Evolutionary conservation across 2,113 vertebrate species (phyloP), one percentile per base, ranked within the genome.

Genomic region (Megaptera novaeangliae): DNA sequence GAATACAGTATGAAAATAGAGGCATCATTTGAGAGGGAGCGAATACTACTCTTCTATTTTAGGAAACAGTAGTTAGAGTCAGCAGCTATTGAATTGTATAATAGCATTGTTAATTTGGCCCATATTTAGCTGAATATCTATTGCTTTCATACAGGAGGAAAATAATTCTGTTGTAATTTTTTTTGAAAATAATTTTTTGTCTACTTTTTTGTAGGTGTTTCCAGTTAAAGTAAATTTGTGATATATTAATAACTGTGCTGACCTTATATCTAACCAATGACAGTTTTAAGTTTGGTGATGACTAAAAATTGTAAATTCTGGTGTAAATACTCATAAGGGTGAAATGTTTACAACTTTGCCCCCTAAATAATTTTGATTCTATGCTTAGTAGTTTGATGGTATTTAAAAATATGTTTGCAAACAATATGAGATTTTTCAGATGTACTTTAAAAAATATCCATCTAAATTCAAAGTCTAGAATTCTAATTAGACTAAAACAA

Each of bases 261-360:
- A 74, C 57, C 34, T 92, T 91, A 27, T 34, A 41, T 93, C 39
- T 80, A 75, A 29, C 49, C 69, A 95, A 31, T 49, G 64, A 74
- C 49, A 63, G 46, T 77, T 96, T 66, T 82, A 75, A 92, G 20
- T 92, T 88, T 88, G 17, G n/a, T 84, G 59, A 49, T 84, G 41
- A 74, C 41, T 96, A 83, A 52, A 96, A 80, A 84, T 86, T 91
- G 18, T 41, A 96, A 94, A 82, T 89, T 85, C 64, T 94, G 6
- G 6, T 81, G 2, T 89, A 81, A 93, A 94, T 39, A 85, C 29
- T 74, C 59, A 83, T 75, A 85, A 95, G 85, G 39, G 44, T 94
- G 18, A 87, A 7, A 77, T 74, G 59, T 80, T 92, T 92, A 72
- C 15, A 92, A 75, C 13, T 86, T 90, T 84, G 7, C 89, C 8